Conservation (phyloP, 1,140 invertebrate species). For the Brachionus paranguensis region DNA sequence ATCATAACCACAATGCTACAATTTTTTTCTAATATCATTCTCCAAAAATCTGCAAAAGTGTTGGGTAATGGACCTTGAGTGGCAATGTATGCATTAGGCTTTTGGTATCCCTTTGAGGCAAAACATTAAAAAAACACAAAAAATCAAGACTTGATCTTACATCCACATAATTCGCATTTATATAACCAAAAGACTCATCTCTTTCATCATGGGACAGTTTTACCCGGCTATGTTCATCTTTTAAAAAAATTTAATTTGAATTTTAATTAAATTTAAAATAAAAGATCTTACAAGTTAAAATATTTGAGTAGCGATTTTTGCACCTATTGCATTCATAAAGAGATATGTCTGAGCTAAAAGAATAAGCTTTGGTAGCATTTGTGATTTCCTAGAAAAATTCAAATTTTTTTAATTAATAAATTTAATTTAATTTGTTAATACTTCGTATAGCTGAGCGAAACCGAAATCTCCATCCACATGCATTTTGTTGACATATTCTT, state of each 20-base stretch:
- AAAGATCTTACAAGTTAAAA: conserved; percentile 75
- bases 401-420: too few relatives aligned
- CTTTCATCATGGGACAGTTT: conserved; percentile 69
- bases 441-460: conserved; percentile 37
- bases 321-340: conserved; percentile 69
- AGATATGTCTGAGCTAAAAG: conserved; percentile 19
- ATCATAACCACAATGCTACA: conserved; percentile 73
- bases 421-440: not conserved
- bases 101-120: conserved; percentile 71
- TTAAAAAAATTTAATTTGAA: not conserved
- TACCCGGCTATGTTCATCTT: conserved; percentile 84
- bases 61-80: conserved; percentile 76
- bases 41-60: conserved; percentile 73
- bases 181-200: conserved; percentile 68
- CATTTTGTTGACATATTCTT: conserved; percentile 32
- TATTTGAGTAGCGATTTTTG: conserved; percentile 98
- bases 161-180: conserved; percentile 75
- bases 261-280: not conserved
- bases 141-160: conserved; percentile 38
- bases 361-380: conserved; percentile 26
- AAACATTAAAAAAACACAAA: not conserved
- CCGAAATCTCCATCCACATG: conserved; percentile 36
- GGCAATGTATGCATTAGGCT: conserved; percentile 89
- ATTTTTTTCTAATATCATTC: conserved; percentile 75
- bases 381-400: not conserved